These are phyloP conservation scores for Baccha elongata DNA, from an alignment of 2,888 invertebrate genomes.

Conservation along the genomic window DNA sequence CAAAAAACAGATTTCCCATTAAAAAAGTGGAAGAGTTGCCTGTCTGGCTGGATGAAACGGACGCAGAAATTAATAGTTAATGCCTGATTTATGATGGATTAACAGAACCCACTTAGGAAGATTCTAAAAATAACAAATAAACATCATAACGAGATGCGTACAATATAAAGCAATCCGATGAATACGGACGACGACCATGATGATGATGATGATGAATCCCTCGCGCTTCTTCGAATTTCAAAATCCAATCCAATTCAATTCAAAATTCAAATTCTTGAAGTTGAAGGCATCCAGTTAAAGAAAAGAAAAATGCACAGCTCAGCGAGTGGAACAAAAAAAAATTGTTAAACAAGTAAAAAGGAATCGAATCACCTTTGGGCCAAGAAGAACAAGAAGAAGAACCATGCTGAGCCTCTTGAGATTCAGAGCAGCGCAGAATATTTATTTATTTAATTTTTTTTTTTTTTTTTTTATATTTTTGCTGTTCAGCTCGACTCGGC, in stretches of 20 bases:
- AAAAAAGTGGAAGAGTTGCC: constrained; percentile 20
- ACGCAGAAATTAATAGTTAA: constrained; percentile 71
- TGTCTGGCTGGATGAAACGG: constrained; percentile 20
- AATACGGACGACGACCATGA: constrained; percentile 7
- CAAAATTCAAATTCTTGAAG: constrained; percentile 44
- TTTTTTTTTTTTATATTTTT: background rate
- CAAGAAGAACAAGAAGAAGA: background rate
- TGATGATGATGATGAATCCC: constrained; percentile 32
- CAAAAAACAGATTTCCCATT: constrained; percentile 24
- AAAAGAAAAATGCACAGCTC: constrained; percentile 17
- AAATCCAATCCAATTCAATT: constrained; percentile 56
- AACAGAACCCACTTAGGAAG: constrained; percentile 67
- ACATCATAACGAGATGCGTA: constrained; percentile 62
- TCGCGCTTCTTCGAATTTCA: constrained; percentile 45
- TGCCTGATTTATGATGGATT: constrained; percentile 74
- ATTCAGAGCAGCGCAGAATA: constrained; percentile 28
- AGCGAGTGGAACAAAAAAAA: background rate
- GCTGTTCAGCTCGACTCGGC: constrained; percentile 9
- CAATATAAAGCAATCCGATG: constrained; percentile 8
- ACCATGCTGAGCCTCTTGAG: constrained; percentile 61
- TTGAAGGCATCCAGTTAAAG: constrained; percentile 15
- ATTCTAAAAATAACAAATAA: constrained; percentile 70
- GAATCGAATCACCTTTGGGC: constrained; percentile 67
- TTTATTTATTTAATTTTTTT: constrained; percentile 28
- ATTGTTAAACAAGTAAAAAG: background rate